Evolutionary conservation across 2,888 invertebrate species (phyloP), one percentile per base, ranked within the genome.

Genomic region (Frankliniella fusca): DNA sequence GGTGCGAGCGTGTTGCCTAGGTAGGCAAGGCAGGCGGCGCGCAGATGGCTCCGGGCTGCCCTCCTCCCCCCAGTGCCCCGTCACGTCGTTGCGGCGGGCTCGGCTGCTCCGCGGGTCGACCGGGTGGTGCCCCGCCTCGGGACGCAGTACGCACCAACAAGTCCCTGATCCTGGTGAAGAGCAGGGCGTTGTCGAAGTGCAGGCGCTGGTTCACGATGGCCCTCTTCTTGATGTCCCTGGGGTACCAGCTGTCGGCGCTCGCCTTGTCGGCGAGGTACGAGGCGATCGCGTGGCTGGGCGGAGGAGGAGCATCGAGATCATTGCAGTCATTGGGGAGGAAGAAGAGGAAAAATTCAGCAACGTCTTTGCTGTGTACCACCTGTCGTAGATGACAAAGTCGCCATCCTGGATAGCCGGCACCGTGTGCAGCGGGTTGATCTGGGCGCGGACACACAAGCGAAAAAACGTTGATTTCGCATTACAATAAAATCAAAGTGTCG

Each of bases 401-500:
- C 79, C 83, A 23, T 82, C 83, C 65, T 49, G 18, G 38, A 83
- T 54, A 27, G 82, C 81, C 48, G 83, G 83, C 38, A 83, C 80
- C 2, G 81, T 82, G 80, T 82, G 83, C 79, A 81, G 82, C 0
- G 83, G 83, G 76, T 83, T 83, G 18, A 83, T 49, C 83, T 83
- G 54, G 2, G 80, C 27, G 20, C 11, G 49, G 38, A 38, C 38
- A 38, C 38, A 38, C n/a, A 38, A 38, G 2, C 38, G 38, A n/a
- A n/a, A n/a, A n/a, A n/a, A n/a, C n/a, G n/a, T n/a, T n/a, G n/a
- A n/a, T n/a, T n/a, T n/a, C n/a, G n/a, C n/a, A n/a, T n/a, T n/a
- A n/a, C n/a, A n/a, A n/a, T n/a, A n/a, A n/a, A n/a, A n/a, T n/a
- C 2, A 54, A 18, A 54, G 15, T 7, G 7, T 7, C 11, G 7